Percentiles rank a stretch among this genome's conserved stretches.
Evolutionary conservation across 2,888 invertebrate species (phyloP).

Genomic region (Euzophera pinguis): DNA sequence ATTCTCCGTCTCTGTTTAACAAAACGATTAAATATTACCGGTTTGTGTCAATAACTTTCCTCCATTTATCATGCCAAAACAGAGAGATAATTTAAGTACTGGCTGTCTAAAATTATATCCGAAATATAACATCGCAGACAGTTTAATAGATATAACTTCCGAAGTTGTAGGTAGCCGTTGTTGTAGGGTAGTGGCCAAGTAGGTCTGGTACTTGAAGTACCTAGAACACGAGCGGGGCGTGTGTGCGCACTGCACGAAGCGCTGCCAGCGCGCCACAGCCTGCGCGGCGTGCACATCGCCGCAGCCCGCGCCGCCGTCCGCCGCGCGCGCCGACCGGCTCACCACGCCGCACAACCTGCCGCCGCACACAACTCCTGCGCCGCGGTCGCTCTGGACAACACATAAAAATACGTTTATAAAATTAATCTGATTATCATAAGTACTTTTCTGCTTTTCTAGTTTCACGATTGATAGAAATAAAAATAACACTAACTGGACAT

Average conservation of each 20-base stretch:
- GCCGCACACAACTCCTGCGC: conserved; percentile 58
- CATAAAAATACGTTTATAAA: neutral
- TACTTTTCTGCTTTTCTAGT: too few species aligned
- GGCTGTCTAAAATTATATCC: too few species aligned
- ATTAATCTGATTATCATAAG: too few species aligned
- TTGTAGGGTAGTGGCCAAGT: too few species aligned
- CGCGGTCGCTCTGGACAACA: conserved; percentile 44
- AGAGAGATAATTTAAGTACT: too few species aligned
- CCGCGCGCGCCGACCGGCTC: conserved; percentile 34
- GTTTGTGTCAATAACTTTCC: too few species aligned
- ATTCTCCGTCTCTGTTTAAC: neutral
- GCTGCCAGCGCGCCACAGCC: conserved; percentile 46
- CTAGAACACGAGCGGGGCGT: conserved; percentile 44
- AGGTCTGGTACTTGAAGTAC: too few species aligned
- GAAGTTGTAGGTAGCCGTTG: too few species aligned
- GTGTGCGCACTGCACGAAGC: conserved; percentile 62
- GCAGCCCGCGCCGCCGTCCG: conserved; percentile 25
- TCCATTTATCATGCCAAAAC: conserved; percentile 43
- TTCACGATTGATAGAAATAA: too few species aligned
- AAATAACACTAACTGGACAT: conserved; percentile 37
- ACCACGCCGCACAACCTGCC: conserved; percentile 62
- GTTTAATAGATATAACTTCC: too few species aligned
- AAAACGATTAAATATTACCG: too few species aligned
- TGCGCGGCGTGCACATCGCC: conserved; percentile 47
- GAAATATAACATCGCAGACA: too few species aligned